Conservation (phyloP, 64 coral and sea anemone species). For the Dendrophyllia cribrosa region DNA sequence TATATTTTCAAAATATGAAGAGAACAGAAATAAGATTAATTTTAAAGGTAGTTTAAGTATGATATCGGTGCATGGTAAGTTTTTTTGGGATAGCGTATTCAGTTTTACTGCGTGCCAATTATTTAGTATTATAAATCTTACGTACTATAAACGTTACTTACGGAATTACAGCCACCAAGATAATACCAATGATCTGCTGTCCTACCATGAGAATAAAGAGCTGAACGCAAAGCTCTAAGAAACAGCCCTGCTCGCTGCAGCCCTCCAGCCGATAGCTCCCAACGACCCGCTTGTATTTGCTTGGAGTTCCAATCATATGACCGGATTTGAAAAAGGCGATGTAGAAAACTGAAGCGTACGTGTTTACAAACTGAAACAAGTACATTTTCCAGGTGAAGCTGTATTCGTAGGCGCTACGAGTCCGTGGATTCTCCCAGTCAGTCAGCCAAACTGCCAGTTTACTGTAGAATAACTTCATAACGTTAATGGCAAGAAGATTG, state of each 20-base stretch:
- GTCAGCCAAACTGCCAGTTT: constrained; percentile 65
- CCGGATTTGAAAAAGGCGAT: constrained; percentile 90
- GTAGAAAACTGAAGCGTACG: constrained; percentile 74
- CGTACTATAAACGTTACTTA: constrained; percentile 28
- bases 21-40: no score
- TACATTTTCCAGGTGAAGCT: constrained; percentile 89
- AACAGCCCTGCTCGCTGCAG: constrained; percentile 80
- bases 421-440: constrained; percentile 85
- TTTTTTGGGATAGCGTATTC: no score
- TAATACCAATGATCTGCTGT: constrained; percentile 69
- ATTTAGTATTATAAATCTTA: no score
- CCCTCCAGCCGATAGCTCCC: constrained; percentile 73
- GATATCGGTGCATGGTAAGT: no score
- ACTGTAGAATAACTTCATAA: constrained; percentile 65
- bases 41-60: no score
- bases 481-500: constrained; percentile 76
- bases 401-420: constrained; percentile 71
- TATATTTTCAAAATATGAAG: no score
- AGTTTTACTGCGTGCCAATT: no score
- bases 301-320: constrained; percentile 72
- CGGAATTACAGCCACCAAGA: constrained; percentile 77
- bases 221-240: constrained; percentile 80
- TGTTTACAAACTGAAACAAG: constrained; percentile 88
- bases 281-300: constrained; percentile 57
- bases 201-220: constrained; percentile 87